Evolutionary conservation across 2,888 invertebrate species (phyloP).

Genomic region (Xestia sexstrigata): DNA sequence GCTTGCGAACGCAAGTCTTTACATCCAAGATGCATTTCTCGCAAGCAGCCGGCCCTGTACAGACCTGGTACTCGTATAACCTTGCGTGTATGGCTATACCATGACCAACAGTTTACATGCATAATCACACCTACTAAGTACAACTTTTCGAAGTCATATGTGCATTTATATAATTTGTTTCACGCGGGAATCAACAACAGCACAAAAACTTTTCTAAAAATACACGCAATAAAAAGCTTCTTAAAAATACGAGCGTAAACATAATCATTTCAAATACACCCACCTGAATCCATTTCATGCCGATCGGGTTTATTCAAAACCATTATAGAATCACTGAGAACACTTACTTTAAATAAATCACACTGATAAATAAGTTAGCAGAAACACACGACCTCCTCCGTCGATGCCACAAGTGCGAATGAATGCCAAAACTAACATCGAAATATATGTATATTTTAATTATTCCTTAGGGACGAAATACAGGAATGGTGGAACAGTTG

Average conservation of each 20-base stretch:
- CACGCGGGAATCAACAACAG: neutral
- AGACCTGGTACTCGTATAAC: no score
- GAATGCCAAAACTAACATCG: constrained; percentile 3
- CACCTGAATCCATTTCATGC: constrained; percentile 11
- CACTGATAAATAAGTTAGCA: neutral
- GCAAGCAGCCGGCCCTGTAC: no score
- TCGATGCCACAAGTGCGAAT: neutral
- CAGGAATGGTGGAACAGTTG: neutral
- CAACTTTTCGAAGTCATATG: no score
- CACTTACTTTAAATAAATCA: neutral
- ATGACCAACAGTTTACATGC: no score
- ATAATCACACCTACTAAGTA: no score
- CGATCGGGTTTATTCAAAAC: neutral
- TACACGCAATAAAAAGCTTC: constrained; percentile 1
- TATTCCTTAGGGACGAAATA: neutral
- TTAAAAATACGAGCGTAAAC: neutral
- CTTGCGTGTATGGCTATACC: no score
- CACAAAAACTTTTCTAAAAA: constrained; percentile 12
- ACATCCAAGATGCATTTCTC: no score
- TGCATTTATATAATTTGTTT: neutral
- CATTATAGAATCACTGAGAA: neutral
- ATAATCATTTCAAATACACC: neutral
- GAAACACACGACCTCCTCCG: neutral
- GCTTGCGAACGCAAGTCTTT: no score
- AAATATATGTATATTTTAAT: neutral